Percentiles rank a stretch among this genome's conserved stretches.
Conservation (phyloP, 2,888 invertebrate genomes). For the Mimachlamys varia region DNA sequence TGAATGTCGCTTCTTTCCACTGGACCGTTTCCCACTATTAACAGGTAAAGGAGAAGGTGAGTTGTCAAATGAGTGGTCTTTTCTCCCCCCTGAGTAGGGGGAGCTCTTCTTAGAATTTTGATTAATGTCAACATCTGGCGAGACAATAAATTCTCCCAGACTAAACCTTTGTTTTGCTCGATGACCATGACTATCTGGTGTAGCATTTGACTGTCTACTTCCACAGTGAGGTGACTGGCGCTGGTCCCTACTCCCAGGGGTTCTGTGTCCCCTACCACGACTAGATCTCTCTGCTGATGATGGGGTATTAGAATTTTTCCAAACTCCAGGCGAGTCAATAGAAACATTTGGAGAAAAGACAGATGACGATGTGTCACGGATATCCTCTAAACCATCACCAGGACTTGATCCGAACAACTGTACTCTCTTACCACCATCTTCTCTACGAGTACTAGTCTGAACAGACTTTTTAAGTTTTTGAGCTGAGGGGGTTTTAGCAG, state of each 20-base stretch:
- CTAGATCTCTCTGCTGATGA: constrained; percentile 48
- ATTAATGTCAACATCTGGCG: constrained; percentile 59
- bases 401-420: constrained; percentile 71
- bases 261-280: constrained; percentile 38
- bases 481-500: constrained; percentile 72
- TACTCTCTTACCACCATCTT: constrained; percentile 60
- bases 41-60: constrained; percentile 57
- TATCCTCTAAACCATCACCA: constrained; percentile 58
- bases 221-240: constrained; percentile 60
- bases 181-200: constrained; percentile 53
- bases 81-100: constrained; percentile 61
- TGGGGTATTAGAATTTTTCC: constrained; percentile 45
- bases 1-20: constrained; percentile 61
- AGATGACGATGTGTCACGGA: constrained; percentile 56
- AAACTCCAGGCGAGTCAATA: constrained; percentile 59
- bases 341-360: constrained; percentile 67
- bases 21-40: constrained; percentile 50
- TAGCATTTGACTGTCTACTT: constrained; percentile 51
- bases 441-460: constrained; percentile 45
- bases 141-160: constrained; percentile 72
- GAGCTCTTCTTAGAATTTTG: constrained; percentile 63
- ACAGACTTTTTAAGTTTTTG: constrained; percentile 62
- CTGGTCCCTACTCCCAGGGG: constrained; percentile 47
- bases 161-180: constrained; percentile 69
- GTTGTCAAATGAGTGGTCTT: constrained; percentile 50